A percentile compares a stretch with the other conserved stretches of the same genome.
Conservation (phyloP, 2,113 vertebrate genomes). For the Arenaria interpres region DNA sequence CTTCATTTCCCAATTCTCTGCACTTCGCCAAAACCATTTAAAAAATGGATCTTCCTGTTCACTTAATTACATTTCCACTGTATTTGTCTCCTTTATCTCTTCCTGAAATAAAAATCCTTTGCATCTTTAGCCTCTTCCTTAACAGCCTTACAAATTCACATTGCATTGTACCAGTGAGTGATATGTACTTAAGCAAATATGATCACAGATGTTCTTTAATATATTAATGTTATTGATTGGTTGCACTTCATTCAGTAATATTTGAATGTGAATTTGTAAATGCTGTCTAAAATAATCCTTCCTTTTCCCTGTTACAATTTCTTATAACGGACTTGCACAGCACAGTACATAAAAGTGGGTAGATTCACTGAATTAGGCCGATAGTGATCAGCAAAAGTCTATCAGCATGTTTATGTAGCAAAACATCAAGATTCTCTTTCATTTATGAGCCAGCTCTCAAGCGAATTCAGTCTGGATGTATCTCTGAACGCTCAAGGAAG, state of each 20-base stretch:
- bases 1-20: constrained; percentile 26
- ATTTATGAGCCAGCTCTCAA: constrained; percentile 46
- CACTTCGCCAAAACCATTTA: constrained; percentile 17
- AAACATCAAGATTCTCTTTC: constrained; percentile 19
- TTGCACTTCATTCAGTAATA: background rate
- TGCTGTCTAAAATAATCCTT: background rate
- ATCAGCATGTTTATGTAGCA: constrained; percentile 5
- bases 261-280: background rate
- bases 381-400: background rate
- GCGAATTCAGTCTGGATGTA: background rate
- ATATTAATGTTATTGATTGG: background rate
- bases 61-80: constrained; percentile 25
- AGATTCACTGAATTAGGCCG: background rate
- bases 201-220: background rate
- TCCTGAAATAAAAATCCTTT: constrained; percentile 1
- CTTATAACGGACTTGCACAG: background rate
- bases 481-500: constrained; percentile 27
- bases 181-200: background rate
- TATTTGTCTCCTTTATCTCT: constrained; percentile 30
- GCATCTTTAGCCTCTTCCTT: background rate
- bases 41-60: constrained; percentile 27
- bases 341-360: background rate
- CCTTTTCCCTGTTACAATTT: background rate
- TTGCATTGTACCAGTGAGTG: background rate
- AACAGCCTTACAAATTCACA: background rate